These are phyloP conservation scores for Caenorhabditis latens DNA, from an alignment of 1,140 invertebrate species.

Conservation along the genomic window DNA sequence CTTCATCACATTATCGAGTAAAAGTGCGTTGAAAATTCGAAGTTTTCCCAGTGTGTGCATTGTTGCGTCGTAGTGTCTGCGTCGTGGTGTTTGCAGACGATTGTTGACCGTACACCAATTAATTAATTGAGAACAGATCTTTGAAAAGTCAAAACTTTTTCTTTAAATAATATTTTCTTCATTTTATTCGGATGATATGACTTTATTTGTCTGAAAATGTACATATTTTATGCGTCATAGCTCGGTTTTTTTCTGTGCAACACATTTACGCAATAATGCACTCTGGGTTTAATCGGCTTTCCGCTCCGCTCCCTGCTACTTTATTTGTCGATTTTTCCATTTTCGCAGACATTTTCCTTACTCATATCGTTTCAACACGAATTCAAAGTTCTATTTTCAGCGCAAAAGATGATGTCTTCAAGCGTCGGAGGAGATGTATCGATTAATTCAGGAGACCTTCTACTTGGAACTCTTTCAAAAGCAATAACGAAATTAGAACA, in stretches of 20 bases:
- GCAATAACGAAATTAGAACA: constrained; percentile 31
- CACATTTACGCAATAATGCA: background rate
- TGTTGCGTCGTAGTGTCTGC: background rate
- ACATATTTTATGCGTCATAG: too few relatives aligned
- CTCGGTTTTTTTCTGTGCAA: background rate
- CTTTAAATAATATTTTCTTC: too few relatives aligned
- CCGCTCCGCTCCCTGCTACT: constrained; percentile 1
- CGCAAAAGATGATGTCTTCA: constrained; percentile 13
- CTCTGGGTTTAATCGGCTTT: constrained; percentile 17
- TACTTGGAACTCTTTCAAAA: constrained; percentile 15
- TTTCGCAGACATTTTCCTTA: background rate
- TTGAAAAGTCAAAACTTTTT: too few relatives aligned
- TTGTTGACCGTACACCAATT: background rate
- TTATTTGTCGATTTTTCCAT: constrained; percentile 12
- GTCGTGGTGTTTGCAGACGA: constrained; percentile 23
- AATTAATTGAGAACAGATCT: too few relatives aligned
- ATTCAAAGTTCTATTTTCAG: background rate
- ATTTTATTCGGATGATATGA: too few relatives aligned
- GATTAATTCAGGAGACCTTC: constrained; percentile 24
- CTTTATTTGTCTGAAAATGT: background rate
- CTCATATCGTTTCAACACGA: too few relatives aligned
- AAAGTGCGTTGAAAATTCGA: background rate
- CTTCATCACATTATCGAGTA: background rate
- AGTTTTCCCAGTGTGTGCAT: background rate
- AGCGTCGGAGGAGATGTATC: constrained; percentile 27